phyloP scores from a whole-genome alignment of 2,888 invertebrate genomes.

The Nebria brevicollis region DNA sequence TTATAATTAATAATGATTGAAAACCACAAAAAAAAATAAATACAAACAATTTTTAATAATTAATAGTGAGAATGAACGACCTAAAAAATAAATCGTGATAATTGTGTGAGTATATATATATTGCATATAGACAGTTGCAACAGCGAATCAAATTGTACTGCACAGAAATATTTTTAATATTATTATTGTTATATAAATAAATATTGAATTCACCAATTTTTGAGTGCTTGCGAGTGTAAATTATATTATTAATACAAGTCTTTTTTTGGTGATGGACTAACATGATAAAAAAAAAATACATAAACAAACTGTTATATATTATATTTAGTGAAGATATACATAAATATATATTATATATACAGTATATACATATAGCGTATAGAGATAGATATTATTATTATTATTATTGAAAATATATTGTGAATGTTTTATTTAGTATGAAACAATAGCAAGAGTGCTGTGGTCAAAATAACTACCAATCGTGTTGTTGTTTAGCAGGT shows the following conservation, averaged over 20 bases:
- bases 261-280: conserved; percentile 43
- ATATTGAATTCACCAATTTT: conserved; percentile 7
- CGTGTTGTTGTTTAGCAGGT: conserved; percentile 44
- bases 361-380: conserved; percentile 40
- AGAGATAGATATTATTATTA: conserved; percentile 44
- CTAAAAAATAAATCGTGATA: conserved; percentile 25
- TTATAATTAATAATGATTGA: conserved; percentile 14
- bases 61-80: conserved; percentile 12
- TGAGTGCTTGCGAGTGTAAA: conserved; percentile 13
- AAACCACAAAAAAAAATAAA: neutral
- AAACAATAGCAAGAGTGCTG: conserved; percentile 34
- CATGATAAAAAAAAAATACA: conserved; percentile 5
- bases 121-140: conserved; percentile 9
- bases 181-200: conserved; percentile 1
- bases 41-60: conserved; percentile 4
- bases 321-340: conserved; percentile 32
- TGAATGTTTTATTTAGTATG: conserved; percentile 32
- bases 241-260: conserved; percentile 39
- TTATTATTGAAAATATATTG: conserved; percentile 40
- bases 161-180: conserved; percentile 5
- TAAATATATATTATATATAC: conserved; percentile 41
- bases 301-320: conserved; percentile 29
- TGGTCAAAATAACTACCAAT: conserved; percentile 41
- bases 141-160: conserved; percentile 4
- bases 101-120: conserved; percentile 7